Percentiles rank a stretch among this genome's conserved stretches.
phyloP scores from a whole-genome alignment of 2,888 invertebrate genomes.

The Limnephilus lunatus region DNA sequence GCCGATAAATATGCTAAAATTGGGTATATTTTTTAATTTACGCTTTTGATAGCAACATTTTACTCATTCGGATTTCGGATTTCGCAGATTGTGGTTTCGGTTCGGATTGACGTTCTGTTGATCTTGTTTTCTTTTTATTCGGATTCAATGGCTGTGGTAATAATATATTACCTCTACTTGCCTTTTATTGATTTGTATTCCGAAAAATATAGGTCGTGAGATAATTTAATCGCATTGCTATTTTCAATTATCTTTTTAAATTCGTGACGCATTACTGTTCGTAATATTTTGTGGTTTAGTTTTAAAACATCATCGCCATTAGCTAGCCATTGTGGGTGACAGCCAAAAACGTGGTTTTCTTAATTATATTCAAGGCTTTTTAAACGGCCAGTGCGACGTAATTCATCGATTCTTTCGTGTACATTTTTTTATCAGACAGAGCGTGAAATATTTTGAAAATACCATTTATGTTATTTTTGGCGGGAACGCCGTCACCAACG shows the following conservation, averaged over 20 bases:
- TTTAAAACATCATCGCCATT: slow-evolving; percentile 61
- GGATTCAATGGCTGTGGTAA: slow-evolving; percentile 59
- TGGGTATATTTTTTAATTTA: slow-evolving; percentile 26
- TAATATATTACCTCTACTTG: slow-evolving; percentile 43
- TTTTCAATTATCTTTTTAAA: slow-evolving; percentile 25
- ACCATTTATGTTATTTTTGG: slow-evolving; percentile 63
- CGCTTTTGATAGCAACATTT: slow-evolving; percentile 54
- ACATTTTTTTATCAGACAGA: slow-evolving; percentile 33
- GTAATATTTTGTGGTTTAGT: slow-evolving; percentile 42
- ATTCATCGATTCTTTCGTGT: slow-evolving; percentile 32
- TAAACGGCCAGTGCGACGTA: slow-evolving; percentile 13
- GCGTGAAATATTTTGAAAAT: slow-evolving; percentile 29
- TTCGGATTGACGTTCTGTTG: slow-evolving; percentile 60
- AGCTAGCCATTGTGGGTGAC: slow-evolving; percentile 64
- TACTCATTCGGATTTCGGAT: slow-evolving; percentile 49
- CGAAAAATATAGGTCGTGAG: slow-evolving; percentile 30
- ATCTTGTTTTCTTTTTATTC: slow-evolving; percentile 63
- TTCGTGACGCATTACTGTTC: slow-evolving; percentile 40
- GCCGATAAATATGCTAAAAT: slow-evolving; percentile 14
- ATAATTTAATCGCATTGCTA: slow-evolving; percentile 28
- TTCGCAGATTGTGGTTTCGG: slow-evolving; percentile 53
- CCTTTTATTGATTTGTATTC: slow-evolving; percentile 59
- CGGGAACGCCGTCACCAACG: slow-evolving; percentile 60
- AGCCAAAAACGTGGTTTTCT: slow-evolving; percentile 64
- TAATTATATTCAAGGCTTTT: slow-evolving; percentile 38